A percentile compares a stretch with the other conserved stretches of the same genome.
Evolutionary conservation across 2,113 vertebrate genomes (phyloP).

Genomic region (Grus americana): DNA sequence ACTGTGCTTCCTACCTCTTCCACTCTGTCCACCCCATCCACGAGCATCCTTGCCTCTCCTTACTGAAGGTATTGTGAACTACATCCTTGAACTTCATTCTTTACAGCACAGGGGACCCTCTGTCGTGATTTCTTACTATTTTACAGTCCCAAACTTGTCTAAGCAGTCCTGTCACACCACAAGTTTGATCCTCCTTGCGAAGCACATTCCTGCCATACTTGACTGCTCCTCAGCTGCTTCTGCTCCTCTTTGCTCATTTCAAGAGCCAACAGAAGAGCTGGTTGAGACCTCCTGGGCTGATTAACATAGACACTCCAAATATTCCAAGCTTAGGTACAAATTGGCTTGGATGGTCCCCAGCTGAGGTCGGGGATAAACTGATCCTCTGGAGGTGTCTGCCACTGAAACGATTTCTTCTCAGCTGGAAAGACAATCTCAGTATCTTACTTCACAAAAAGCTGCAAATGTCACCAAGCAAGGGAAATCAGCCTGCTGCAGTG

Average conservation of each 20-base stretch:
- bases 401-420: background rate
- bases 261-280: background rate
- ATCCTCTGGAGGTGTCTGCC: background rate
- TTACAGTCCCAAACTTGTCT: background rate
- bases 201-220: background rate
- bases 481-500: background rate
- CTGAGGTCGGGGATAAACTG: background rate
- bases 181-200: background rate
- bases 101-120: background rate
- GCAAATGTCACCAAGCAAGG: background rate
- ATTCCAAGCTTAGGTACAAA: background rate
- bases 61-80: background rate
- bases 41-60: background rate
- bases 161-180: background rate
- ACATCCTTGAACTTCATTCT: background rate
- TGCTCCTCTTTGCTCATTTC: background rate
- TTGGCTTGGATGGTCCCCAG: background rate
- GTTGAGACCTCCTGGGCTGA: background rate
- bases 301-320: background rate
- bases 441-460: background rate
- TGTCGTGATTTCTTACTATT: background rate
- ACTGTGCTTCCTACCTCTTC: rapidly evolving
- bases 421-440: background rate
- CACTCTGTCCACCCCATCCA: background rate
- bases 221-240: background rate